These are phyloP conservation scores for Chelonoidis abingdonii DNA, from an alignment of 2,113 vertebrate genomes.

Conservation along the genomic window DNA sequence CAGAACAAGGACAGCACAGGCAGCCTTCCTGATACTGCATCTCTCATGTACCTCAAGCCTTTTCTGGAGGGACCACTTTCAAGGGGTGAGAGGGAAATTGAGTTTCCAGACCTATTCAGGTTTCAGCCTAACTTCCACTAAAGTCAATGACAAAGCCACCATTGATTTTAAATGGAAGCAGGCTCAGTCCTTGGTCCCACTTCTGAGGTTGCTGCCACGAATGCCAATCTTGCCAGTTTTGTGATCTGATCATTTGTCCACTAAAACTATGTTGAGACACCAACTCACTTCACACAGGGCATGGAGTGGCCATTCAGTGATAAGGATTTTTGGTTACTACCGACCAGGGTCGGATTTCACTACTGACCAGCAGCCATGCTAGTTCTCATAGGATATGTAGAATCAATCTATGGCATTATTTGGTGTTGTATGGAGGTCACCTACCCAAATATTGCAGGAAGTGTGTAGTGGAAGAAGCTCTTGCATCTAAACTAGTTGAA, in stretches of 20 bases:
- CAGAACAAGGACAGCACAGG: neutral
- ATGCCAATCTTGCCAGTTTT: constrained; percentile 24
- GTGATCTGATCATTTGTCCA: constrained; percentile 25
- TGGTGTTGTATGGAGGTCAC: neutral
- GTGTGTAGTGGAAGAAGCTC: constrained; percentile 8
- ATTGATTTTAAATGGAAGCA: neutral
- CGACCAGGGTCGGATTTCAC: neutral
- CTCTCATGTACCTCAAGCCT: neutral
- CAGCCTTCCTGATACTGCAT: neutral
- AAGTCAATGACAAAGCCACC: neutral
- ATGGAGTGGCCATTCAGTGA: constrained; percentile 13
- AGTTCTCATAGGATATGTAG: neutral
- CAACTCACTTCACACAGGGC: neutral
- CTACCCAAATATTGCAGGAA: neutral
- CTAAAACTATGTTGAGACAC: constrained; percentile 7
- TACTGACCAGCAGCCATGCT: neutral
- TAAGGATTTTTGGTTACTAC: constrained; percentile 12
- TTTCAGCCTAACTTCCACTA: constrained; percentile 21
- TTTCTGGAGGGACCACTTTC: neutral
- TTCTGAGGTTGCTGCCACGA: constrained; percentile 27
- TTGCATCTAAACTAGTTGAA: neutral
- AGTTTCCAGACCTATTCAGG: neutral
- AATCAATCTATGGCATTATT: neutral
- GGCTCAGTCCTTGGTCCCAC: constrained; percentile 27
- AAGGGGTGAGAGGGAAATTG: neutral